Percentiles rank a stretch among this genome's conserved stretches.
Evolutionary conservation across 2,113 vertebrate species (phyloP).

Genomic region (Daboia siamensis): DNA sequence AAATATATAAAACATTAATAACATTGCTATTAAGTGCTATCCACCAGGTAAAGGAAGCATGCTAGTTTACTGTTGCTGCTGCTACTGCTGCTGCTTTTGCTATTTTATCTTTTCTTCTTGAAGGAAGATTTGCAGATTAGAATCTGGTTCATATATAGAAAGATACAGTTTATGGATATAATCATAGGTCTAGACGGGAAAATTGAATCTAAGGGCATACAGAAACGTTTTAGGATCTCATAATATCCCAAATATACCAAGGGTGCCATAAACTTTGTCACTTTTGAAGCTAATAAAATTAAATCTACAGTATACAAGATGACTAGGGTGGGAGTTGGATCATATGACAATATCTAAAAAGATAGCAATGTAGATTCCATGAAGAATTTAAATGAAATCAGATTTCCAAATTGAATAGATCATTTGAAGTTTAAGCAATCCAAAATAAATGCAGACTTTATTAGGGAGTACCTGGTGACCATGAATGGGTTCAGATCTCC

Average conservation of each 20-base stretch:
- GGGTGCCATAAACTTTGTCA: neutral
- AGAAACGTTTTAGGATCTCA: neutral
- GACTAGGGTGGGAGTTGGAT: neutral
- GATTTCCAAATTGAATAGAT: neutral
- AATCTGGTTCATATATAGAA: neutral
- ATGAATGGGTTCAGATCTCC: neutral
- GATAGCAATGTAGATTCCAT: neutral
- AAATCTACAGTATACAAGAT: neutral
- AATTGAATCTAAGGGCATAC: neutral
- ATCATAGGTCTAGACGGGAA: neutral
- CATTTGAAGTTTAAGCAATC: neutral
- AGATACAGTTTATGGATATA: neutral
- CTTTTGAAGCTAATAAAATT: neutral
- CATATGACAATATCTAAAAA: neutral
- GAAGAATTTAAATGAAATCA: neutral
- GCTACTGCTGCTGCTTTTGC: neutral
- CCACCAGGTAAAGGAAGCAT: no score
- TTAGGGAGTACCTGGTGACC: neutral
- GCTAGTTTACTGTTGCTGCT: neutral
- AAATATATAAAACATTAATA: no score
- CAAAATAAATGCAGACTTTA: neutral
- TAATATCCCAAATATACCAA: neutral
- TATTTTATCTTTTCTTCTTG: neutral
- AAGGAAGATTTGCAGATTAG: neutral
- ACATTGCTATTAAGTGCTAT: no score